These are phyloP conservation scores for Allobates femoralis DNA, from an alignment of 2,797 vertebrate genomes.

Conservation along the genomic window DNA sequence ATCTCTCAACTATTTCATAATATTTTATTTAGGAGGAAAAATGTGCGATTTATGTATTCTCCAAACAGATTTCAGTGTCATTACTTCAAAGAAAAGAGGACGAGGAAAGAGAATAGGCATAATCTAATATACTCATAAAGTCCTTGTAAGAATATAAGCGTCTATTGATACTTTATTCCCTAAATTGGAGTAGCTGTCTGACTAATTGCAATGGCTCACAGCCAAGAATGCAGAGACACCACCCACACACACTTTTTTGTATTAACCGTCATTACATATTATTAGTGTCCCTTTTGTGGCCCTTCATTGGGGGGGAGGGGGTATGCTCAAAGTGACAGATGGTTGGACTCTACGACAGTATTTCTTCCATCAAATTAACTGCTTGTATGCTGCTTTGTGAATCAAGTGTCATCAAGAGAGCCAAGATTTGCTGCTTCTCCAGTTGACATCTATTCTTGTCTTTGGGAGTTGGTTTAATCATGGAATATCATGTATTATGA, in stretches of 20 bases:
- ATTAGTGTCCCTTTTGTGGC: slow-evolving; percentile 48
- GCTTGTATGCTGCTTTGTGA: neutral
- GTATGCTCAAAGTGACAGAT: slow-evolving; percentile 51
- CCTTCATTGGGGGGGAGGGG: slow-evolving; percentile 46
- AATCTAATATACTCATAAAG: slow-evolving; percentile 20
- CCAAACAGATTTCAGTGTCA: neutral
- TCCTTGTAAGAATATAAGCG: slow-evolving; percentile 16
- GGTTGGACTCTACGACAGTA: slow-evolving; percentile 13
- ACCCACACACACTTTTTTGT: slow-evolving; percentile 12
- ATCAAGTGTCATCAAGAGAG: neutral
- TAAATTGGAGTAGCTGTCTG: slow-evolving; percentile 23
- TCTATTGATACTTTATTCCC: slow-evolving; percentile 37
- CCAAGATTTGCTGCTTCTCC: neutral
- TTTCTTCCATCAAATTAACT: slow-evolving; percentile 37
- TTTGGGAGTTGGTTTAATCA: neutral
- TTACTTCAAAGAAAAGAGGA: neutral
- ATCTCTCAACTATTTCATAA: neutral
- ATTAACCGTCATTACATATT: slow-evolving; percentile 54
- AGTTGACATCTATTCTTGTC: neutral
- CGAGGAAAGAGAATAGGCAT: slow-evolving; percentile 2
- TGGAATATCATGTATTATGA: neutral
- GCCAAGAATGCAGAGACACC: slow-evolving; percentile 26
- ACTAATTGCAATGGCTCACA: slow-evolving; percentile 42
- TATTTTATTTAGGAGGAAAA: neutral
- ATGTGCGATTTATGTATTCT: neutral